A percentile compares a stretch with the other conserved stretches of the same genome.
Conservation (phyloP, 2,888 invertebrate genomes). For the Euplagia quadripunctaria region DNA sequence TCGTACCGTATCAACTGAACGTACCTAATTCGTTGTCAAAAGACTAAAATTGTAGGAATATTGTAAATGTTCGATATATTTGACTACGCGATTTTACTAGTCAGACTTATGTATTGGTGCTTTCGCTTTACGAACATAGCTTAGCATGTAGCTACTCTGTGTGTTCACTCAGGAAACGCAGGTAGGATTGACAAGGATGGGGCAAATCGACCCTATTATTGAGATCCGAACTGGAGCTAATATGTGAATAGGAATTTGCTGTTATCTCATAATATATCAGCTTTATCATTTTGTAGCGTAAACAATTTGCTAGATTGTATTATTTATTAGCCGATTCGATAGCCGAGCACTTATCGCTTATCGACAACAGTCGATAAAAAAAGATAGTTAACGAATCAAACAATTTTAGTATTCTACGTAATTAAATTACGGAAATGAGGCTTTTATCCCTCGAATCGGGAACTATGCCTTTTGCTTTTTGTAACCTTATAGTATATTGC, state of each 20-base stretch:
- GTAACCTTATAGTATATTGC: too few species aligned
- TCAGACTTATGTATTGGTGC: slow-evolving; percentile 67
- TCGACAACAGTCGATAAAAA: not conserved
- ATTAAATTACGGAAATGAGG: too few species aligned
- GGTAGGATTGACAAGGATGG: slow-evolving; percentile 14
- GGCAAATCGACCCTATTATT: not conserved
- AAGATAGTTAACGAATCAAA: too few species aligned
- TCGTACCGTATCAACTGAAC: slow-evolving; percentile 55
- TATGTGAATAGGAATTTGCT: too few species aligned
- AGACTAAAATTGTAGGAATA: slow-evolving; percentile 59
- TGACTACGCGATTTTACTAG: slow-evolving; percentile 65
- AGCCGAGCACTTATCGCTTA: not conserved
- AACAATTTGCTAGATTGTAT: not conserved
- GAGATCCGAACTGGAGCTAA: not conserved
- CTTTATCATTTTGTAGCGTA: too few species aligned
- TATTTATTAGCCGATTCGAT: not conserved
- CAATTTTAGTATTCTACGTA: too few species aligned
- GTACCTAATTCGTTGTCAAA: slow-evolving; percentile 78
- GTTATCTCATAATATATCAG: too few species aligned
- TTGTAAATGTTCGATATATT: slow-evolving; percentile 48
- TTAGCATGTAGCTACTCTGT: not conserved
- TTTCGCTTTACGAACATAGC: slow-evolving; percentile 15
- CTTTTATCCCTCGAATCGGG: too few species aligned
- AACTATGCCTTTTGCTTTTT: too few species aligned
- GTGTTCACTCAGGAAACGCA: not conserved